phyloP scores from a whole-genome alignment of 2,797 vertebrate species.

The Pseudocheirus occidentalis region DNA sequence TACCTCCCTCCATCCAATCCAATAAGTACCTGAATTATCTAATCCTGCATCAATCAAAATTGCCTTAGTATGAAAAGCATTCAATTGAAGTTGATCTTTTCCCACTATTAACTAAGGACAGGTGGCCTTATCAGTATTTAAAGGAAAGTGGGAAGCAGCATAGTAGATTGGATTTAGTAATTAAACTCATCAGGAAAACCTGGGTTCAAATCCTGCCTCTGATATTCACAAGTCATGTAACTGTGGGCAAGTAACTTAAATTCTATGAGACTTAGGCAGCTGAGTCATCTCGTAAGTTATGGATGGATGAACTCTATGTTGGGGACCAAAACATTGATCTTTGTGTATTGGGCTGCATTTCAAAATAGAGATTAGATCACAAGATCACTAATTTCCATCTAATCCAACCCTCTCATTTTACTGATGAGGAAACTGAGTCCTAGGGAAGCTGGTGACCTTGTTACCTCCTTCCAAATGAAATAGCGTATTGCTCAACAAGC shows the following conservation, averaged over 20 bases:
- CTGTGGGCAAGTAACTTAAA: background rate
- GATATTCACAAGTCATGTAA: background rate
- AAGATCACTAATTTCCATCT: background rate
- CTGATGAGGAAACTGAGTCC: background rate
- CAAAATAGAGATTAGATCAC: background rate
- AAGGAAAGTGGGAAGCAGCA: background rate
- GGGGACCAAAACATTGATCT: background rate
- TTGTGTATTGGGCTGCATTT: background rate
- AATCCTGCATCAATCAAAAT: constrained; percentile 8
- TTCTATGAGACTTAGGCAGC: background rate
- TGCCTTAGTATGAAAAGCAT: background rate
- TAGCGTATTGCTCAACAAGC: background rate
- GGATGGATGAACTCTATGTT: background rate
- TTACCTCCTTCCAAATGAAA: background rate
- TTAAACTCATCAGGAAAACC: background rate
- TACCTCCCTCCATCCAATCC: background rate
- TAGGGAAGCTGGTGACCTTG: background rate
- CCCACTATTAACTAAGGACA: constrained; percentile 37
- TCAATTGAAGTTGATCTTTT: background rate
- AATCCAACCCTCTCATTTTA: background rate
- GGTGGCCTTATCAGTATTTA: constrained; percentile 17
- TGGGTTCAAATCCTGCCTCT: background rate
- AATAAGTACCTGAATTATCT: constrained; percentile 35
- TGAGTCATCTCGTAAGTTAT: background rate
- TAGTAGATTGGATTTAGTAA: background rate